These are phyloP conservation scores for Drosophila melanica DNA, from an alignment of 1,140 invertebrate species.

Conservation along the genomic window DNA sequence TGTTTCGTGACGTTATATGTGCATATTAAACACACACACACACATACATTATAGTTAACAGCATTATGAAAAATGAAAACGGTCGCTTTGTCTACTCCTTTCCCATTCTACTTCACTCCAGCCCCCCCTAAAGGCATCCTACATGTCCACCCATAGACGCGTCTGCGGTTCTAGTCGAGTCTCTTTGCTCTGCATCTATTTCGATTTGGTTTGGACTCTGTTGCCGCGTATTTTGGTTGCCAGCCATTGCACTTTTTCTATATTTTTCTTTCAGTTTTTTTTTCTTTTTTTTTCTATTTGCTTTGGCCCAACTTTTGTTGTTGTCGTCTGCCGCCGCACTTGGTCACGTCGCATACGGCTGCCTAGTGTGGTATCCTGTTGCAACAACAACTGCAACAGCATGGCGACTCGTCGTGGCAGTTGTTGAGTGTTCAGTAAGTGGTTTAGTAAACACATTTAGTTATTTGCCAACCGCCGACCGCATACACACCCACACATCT, in stretches of 20 bases:
- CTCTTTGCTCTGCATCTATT: slow-evolving; percentile 31
- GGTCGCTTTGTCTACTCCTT: slow-evolving; percentile 9
- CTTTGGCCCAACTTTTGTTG: slow-evolving; percentile 25
- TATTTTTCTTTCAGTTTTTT: slow-evolving; percentile 27
- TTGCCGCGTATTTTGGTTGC: slow-evolving; percentile 43
- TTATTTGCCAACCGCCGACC: slow-evolving; percentile 73
- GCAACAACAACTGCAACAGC: slow-evolving; percentile 13
- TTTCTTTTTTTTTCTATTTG: slow-evolving; percentile 37
- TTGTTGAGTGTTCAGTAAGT: slow-evolving; percentile 82
- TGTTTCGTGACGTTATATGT: slow-evolving; percentile 62
- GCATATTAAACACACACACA: slow-evolving; percentile 33
- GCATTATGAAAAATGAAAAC: slow-evolving; percentile 80
- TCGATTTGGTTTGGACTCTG: slow-evolving; percentile 21
- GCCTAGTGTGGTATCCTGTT: slow-evolving; percentile 10
- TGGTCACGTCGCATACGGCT: slow-evolving; percentile 67
- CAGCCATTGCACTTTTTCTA: slow-evolving; percentile 38
- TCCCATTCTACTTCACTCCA: slow-evolving; percentile 17
- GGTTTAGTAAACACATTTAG: slow-evolving; percentile 83
- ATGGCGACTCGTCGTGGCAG: slow-evolving; percentile 41
- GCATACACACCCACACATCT: slow-evolving; percentile 37
- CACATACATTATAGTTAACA: slow-evolving; percentile 57
- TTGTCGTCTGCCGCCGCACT: slow-evolving; percentile 49
- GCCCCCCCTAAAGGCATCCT: background rate
- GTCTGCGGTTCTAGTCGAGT: slow-evolving; percentile 59
- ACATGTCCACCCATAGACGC: slow-evolving; percentile 52